Evolutionary conservation across 1,140 invertebrate genomes (phyloP), one percentile per base, ranked within the genome.

Genomic region (Magallana angulata): DNA sequence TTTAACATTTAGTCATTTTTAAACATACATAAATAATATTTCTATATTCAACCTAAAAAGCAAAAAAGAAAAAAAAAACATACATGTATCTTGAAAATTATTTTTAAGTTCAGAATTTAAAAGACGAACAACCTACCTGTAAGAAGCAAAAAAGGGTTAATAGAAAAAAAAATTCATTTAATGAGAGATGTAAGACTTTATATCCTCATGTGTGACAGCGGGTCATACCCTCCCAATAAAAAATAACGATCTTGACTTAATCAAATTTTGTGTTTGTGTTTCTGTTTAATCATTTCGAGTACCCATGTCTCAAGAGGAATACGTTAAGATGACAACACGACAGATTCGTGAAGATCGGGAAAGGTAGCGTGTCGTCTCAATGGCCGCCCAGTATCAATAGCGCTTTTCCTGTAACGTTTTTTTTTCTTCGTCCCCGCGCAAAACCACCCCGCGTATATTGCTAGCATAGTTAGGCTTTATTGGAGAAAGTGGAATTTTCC

Each of bases 361-460:
- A 57, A 62, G 87, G 87, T 88, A 88, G 87, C 87, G 87, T 88
- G 87, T 83, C 36, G 60, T 68, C 64, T 88, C 87, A 85, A 84
- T 57, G n/a, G 60, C 57, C 57, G 80, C 57, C 48, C 71, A 82
- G 85, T 87, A 87, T 87, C 85, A 82, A 82, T 87, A 56, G 58
- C 81, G 58, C 30, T 87, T 82, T 84, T 82, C 36, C 68, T 84
- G 85, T 83, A 89, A 89, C 88, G 59, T 89, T 89, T 84, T 85
- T 84, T 48, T 48, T 5, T 5, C 36, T 48, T 24, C 24, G 24
- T 24, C 36, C 36, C 64, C 62, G 71, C 59, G 62, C 57, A 89
- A 89, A 89, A 18, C 68, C 30, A 84, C 24, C 56, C 80, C 56
- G 86, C 84, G 60, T 71, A 80, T n/a, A 59, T 16, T 16, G 58